Percentiles rank a stretch among this genome's conserved stretches.
phyloP scores from a whole-genome alignment of 2,797 vertebrate species.

The Oreochromis grahami region DNA sequence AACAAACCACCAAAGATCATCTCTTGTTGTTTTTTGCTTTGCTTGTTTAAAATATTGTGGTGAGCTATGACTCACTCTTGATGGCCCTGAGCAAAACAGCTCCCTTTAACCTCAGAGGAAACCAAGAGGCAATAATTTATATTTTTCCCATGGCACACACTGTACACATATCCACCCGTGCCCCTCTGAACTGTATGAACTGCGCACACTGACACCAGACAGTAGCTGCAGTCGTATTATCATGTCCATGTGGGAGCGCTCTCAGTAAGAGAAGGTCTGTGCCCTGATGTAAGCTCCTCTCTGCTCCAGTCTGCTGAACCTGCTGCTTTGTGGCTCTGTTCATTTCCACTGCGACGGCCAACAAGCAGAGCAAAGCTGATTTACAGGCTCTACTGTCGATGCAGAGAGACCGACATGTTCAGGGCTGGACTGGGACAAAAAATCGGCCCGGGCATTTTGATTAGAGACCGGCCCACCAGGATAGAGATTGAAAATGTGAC shows the following conservation, averaged over 20 bases:
- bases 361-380: neutral
- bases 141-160: neutral
- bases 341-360: neutral
- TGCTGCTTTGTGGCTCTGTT: constrained; percentile 23
- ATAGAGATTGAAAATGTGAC: no score
- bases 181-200: neutral
- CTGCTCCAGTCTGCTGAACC: constrained; percentile 5
- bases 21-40: neutral
- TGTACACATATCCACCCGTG: neutral
- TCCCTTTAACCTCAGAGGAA: neutral
- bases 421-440: no score
- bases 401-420: neutral
- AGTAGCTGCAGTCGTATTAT: neutral
- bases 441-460: no score
- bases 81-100: neutral
- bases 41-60: neutral
- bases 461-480: no score
- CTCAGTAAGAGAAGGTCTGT: constrained; percentile 4
- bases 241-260: constrained; percentile 29
- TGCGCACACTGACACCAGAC: neutral
- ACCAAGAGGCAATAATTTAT: neutral
- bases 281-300: constrained; percentile 4
- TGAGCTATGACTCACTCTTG: neutral
- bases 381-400: neutral
- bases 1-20: neutral